Base-by-base conservation (phyloP, 2,888 invertebrate genomes). In the Hirtodrosophila duncani region DNA sequence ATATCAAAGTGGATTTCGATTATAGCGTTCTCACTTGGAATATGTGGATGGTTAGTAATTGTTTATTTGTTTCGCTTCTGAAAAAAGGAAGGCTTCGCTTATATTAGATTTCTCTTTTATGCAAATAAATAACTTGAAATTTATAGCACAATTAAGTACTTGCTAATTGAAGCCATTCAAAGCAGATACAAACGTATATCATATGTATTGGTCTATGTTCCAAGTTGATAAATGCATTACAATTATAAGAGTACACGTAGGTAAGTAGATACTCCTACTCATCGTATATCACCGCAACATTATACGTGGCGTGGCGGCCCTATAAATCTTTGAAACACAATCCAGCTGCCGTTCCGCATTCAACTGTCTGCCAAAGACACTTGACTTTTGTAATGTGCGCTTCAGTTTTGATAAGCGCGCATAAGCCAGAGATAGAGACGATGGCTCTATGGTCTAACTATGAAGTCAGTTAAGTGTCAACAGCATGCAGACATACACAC, bases 351-450 rank as follows among this genome's bases (percentile, higher is more conserved):
- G 39, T 27, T 21, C 62, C 33, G 39, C 37, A 38, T 24, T 45
- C 39, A 34, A 23, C 45, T 45, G 55, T 60, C 60, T 60, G 62
- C 49, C 56, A 62, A 56, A 43, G 62, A 60, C 59, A 53, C 56
- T 62, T 53, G 46, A 60, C 41, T 60, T 60, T 62, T 26, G 55
- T 34, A 34, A 20, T 51, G 56, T 36, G 62, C 41, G 63, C 41
- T 61, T 30, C 21, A 45, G 44, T 21, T 37, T 41, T 46, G 39
- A 36, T 31, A 13, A 46, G 49, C 30, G 31, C 44, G 14, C 34
- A 18, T 20, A 17, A 37, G 20, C 33, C n/a, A 34, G 50, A 9
- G 8, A 13, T 20, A 11, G 17, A 21, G 20, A 21, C 20, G 18
- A 33, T 21, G 24, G 31, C 43, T 18, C 8, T 33, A 18, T 36